Conservation (phyloP, 2,113 vertebrate species). For the Mesocricetus auratus region DNA sequence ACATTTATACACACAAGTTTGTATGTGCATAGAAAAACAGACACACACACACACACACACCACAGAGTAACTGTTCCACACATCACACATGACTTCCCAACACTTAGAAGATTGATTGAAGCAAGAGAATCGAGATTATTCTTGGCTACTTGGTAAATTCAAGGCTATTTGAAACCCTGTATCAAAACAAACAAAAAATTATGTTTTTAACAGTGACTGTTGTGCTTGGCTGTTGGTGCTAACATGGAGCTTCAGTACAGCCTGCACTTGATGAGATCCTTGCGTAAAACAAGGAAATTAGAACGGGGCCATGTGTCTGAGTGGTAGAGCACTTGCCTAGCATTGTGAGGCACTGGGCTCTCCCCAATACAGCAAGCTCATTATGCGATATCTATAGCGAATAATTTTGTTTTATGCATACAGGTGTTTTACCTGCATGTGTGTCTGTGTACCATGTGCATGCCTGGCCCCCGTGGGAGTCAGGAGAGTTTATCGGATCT, state of each 20-base stretch:
- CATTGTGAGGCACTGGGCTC: background rate
- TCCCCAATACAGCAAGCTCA: background rate
- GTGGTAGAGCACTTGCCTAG: background rate
- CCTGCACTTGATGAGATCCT: background rate
- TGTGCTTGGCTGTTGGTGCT: background rate
- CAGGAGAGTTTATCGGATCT: background rate
- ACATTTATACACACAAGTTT: background rate
- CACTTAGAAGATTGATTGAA: no score
- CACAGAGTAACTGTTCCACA: no score
- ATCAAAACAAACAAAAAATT: no score
- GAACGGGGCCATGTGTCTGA: background rate
- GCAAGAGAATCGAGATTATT: no score
- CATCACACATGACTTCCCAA: no score
- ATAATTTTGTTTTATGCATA: background rate
- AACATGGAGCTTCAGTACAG: background rate
- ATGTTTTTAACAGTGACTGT: background rate
- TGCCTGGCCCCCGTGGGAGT: background rate
- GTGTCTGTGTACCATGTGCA: background rate
- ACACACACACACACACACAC: background rate
- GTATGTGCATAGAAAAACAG: background rate
- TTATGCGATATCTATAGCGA: background rate
- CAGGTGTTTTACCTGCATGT: background rate
- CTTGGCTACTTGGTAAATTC: no score
- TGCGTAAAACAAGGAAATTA: background rate
- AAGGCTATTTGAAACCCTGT: background rate